phyloP scores from a whole-genome alignment of 2,888 invertebrate genomes.

The Byasa hedistus region DNA sequence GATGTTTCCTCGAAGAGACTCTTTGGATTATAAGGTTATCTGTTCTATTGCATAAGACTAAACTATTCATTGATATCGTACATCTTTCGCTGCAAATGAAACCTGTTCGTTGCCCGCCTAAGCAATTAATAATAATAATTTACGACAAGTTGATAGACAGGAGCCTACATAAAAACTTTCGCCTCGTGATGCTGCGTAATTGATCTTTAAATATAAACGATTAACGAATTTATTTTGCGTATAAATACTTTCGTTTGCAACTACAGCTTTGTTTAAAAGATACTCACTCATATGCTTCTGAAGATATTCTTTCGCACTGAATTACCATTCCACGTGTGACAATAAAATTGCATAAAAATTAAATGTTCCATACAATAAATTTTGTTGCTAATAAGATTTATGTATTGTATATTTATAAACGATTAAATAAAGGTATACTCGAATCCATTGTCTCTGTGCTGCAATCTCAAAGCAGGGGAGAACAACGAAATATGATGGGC shows the following conservation, averaged over 20 bases:
- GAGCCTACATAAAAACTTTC: not conserved
- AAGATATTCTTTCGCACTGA: no score
- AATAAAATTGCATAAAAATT: no score
- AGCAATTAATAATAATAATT: not conserved
- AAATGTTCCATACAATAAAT: no score
- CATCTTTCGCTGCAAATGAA: constrained; percentile 2
- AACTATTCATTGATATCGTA: not conserved
- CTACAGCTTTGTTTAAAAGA: not conserved
- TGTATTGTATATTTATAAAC: no score
- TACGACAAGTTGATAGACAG: not conserved
- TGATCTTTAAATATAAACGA: not conserved
- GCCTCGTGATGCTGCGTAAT: not conserved
- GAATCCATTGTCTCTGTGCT: no score
- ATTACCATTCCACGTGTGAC: no score
- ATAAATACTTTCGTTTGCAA: not conserved
- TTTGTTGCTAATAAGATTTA: no score
- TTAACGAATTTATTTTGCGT: not conserved
- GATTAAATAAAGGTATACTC: no score
- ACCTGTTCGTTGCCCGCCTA: not conserved
- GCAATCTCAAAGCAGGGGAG: no score
- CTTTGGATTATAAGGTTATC: not conserved
- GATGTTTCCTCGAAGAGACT: not conserved
- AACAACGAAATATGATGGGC: not conserved
- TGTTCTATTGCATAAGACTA: not conserved
- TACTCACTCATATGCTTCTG: no score